phyloP scores from a whole-genome alignment of 2,888 invertebrate genomes.

The Thecophora atra region DNA sequence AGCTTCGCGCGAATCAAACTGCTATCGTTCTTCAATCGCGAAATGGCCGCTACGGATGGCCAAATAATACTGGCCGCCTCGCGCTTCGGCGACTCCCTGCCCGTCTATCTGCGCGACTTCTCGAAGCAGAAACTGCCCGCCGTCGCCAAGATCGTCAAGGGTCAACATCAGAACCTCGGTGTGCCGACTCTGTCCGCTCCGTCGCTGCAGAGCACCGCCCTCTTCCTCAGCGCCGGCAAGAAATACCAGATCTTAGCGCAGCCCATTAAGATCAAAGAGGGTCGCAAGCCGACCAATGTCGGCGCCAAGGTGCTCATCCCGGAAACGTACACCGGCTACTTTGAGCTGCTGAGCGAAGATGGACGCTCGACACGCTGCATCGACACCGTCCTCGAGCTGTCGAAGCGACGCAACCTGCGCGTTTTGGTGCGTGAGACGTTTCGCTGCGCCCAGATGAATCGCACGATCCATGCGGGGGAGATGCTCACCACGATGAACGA shows the following conservation, averaged over 20 bases:
- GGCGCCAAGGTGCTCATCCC: constrained; percentile 86
- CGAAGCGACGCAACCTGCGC: constrained; percentile 72
- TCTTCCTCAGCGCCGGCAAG: constrained; percentile 85
- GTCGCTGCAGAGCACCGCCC: constrained; percentile 84
- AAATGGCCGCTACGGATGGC: constrained; percentile 90
- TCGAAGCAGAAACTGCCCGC: constrained; percentile 80
- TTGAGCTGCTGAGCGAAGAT: constrained; percentile 93
- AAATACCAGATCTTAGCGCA: constrained; percentile 88
- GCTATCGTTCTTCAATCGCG: constrained; percentile 65
- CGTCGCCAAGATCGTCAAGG: constrained; percentile 91
- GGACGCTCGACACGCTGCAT: constrained; percentile 90
- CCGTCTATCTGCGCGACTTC: constrained; percentile 68
- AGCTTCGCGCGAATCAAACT: constrained; percentile 65
- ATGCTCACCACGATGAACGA: constrained; percentile 80
- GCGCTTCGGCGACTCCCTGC: constrained; percentile 66
- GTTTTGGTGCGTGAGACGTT: constrained; percentile 66
- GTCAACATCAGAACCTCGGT: constrained; percentile 91
- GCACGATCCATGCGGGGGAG: constrained; percentile 83
- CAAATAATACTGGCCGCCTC: constrained; percentile 89
- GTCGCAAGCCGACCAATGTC: constrained; percentile 81
- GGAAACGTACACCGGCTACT: constrained; percentile 89
- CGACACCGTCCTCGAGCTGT: constrained; percentile 85
- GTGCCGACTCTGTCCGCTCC: constrained; percentile 88
- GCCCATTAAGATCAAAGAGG: constrained; percentile 90
- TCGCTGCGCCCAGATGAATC: constrained; percentile 65